Conservation (phyloP, 2,113 vertebrate species). For the Onychostruthus taczanowskii region DNA sequence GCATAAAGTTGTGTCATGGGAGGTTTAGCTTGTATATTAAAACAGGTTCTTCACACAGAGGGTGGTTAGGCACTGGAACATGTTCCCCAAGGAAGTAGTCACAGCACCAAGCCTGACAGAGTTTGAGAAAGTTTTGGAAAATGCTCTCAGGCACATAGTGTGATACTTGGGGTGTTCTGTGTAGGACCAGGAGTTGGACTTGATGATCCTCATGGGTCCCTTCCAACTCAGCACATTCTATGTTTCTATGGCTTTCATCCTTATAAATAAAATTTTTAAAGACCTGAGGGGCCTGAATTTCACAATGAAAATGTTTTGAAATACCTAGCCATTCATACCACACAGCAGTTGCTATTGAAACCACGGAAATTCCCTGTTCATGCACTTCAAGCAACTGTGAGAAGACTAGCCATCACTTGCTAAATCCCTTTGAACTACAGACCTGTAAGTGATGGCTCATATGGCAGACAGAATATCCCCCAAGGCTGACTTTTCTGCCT, state of each 20-base stretch:
- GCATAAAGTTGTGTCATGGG: background rate
- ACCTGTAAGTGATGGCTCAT: background rate
- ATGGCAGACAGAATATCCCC: background rate
- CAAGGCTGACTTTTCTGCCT: background rate
- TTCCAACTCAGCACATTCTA: background rate
- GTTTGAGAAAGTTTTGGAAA: background rate
- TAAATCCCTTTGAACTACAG: background rate
- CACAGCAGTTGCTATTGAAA: background rate
- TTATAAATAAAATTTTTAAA: background rate
- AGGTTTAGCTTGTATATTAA: background rate
- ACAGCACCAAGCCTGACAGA: background rate
- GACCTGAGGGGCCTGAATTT: background rate
- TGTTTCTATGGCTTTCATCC: background rate
- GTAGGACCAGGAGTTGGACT: no score
- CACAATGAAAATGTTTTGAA: background rate
- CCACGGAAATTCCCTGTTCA: background rate
- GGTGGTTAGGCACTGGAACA: background rate
- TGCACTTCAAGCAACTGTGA: background rate
- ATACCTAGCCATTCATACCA: background rate
- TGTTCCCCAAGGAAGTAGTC: background rate
- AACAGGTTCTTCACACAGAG: background rate
- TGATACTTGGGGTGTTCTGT: background rate
- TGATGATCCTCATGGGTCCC: rapidly evolving
- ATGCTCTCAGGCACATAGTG: background rate
- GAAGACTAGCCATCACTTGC: background rate